Percentiles rank a stretch among this genome's conserved stretches.
Conservation (phyloP, 2,888 invertebrate species). For the Drosophila dives region DNA sequence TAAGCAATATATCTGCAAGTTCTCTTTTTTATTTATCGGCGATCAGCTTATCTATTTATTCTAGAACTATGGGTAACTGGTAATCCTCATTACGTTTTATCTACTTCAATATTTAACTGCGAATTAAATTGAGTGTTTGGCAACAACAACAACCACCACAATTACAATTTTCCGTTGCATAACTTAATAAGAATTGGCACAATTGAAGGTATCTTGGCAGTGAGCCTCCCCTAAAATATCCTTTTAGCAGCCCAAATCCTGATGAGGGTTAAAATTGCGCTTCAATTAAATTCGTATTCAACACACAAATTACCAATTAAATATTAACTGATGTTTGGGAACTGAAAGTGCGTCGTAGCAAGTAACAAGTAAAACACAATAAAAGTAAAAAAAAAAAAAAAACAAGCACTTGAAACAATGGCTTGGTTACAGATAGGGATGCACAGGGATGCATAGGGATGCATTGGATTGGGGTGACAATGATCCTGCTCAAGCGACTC, state of each 20-base stretch:
- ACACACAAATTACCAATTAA: constrained; percentile 71
- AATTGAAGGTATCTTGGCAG: not conserved
- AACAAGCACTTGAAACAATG: constrained; percentile 36
- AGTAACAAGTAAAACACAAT: constrained; percentile 14
- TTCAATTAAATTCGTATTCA: constrained; percentile 80
- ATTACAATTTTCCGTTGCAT: not conserved
- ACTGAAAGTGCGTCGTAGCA: constrained; percentile 37
- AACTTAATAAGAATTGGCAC: not conserved
- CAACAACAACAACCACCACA: not conserved
- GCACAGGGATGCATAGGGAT: not conserved
- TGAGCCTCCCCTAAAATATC: not conserved
- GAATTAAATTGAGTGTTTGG: not conserved
- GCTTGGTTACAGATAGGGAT: not conserved
- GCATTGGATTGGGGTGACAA: constrained; percentile 29
- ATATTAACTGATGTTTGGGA: constrained; percentile 28
- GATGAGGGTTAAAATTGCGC: constrained; percentile 72
- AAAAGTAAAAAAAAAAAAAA: constrained; percentile 2
- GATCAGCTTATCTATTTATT: not conserved
- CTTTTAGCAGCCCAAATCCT: constrained; percentile 21
- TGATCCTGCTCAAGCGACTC: constrained; percentile 12
- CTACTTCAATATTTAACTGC: not conserved
- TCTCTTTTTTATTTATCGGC: not conserved
- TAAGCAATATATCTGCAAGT: not conserved
- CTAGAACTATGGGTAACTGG: not conserved
- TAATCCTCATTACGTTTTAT: not conserved